Base-by-base conservation (phyloP, 1,140 invertebrate species). In the Chrysomallon squamiferum region DNA sequence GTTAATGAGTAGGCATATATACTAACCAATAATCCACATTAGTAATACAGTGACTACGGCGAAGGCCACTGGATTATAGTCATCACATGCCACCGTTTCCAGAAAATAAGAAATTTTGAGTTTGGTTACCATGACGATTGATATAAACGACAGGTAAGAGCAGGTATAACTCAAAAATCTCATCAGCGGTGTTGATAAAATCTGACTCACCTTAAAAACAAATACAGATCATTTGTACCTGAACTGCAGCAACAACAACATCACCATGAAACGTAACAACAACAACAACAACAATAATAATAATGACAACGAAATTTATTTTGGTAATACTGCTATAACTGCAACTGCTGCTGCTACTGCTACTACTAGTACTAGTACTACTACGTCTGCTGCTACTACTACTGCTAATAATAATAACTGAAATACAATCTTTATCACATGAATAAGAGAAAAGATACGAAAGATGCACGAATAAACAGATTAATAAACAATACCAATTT, bases 111-210 rank as follows among this genome's bases (percentile, higher is more conserved):
- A 65, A 15, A 74, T 60, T 49, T 76, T 68, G 18, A 79, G 57
- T 50, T 77, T 77, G 43, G 71, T 68, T 13, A 70, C 60, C 29
- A 75, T 69, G 35, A 71, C 63, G 0, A 79, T 57, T 22, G 71
- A 59, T 60, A 98, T 87, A 87, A 98, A 98, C 67, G 94, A 95
- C 82, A 97, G 95, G 84, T 97, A 98, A 59, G 95, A 97, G 4
- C 95, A 95, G 27, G 95, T 97, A 86, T 97, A 94, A 80, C 95
- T 97, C 66, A 98, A 93, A 86, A 98, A 98, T 86, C 97, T 97
- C 86, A 97, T 97, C 87, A 98, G 97, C 15, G 96, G 96, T 79
- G 97, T 97, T 66, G 95, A 89, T 88, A 97, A 92, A 3, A 94
- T 95, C 74, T 93, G 91, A 9, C 95, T 94, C 62, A 92, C 91